phyloP scores from a whole-genome alignment of 2,113 vertebrate genomes.

The Dasyurus viverrinus region DNA sequence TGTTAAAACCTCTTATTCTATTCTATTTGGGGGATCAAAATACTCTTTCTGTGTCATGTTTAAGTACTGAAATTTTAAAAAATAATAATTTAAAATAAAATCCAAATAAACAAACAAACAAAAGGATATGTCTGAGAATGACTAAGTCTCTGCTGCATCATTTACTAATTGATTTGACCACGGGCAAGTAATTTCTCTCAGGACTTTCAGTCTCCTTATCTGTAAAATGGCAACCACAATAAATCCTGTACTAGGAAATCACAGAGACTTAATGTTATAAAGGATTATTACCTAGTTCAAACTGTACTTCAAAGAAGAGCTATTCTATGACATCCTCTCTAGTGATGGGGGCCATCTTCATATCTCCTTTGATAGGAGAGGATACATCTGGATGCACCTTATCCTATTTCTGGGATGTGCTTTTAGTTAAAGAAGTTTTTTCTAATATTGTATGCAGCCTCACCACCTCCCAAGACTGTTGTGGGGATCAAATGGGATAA shows the following conservation, averaged over 20 bases:
- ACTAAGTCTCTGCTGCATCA: neutral
- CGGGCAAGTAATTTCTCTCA: neutral
- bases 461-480: neutral
- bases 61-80: neutral
- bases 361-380: neutral
- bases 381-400: neutral
- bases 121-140: neutral
- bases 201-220: neutral
- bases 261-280: neutral
- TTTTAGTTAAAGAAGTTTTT: neutral
- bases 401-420: neutral
- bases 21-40: neutral
- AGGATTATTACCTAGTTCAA: neutral
- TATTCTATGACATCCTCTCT: neutral
- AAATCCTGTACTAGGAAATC: neutral
- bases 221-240: neutral
- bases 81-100: neutral
- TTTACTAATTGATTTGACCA: neutral
- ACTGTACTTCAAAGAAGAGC: neutral
- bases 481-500: neutral
- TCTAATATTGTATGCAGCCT: neutral
- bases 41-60: neutral
- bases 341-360: neutral
- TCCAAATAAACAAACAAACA: too few species aligned
- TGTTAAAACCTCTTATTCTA: neutral